A percentile compares a stretch with the other conserved stretches of the same genome.
phyloP scores from a whole-genome alignment of 2,113 vertebrate species.

The Ovis aries region ARS-UI_Ramb_v3.0 NC_056062.1:51562001-51562500 shows the following conservation, averaged over 20 bases:
- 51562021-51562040: too few species aligned
- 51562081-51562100: background rate
- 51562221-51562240: background rate
- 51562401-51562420: too few species aligned
- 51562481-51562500: background rate
- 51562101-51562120: background rate
- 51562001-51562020: too few species aligned
- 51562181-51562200: background rate
- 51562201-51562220: background rate
- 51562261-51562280: background rate
- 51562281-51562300: background rate
- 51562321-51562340: background rate
- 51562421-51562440: too few species aligned
- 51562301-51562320: background rate
- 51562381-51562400: background rate
- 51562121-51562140: background rate
- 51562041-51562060: background rate
- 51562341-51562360: background rate
- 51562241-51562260: background rate
- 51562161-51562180: background rate
- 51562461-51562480: too few species aligned
- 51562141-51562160: background rate
- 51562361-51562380: background rate
- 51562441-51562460: too few species aligned
- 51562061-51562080: background rate